Evolutionary conservation across 2,797 vertebrate species (phyloP).

Genomic region (Enteromius thamalakanensis): DNA sequence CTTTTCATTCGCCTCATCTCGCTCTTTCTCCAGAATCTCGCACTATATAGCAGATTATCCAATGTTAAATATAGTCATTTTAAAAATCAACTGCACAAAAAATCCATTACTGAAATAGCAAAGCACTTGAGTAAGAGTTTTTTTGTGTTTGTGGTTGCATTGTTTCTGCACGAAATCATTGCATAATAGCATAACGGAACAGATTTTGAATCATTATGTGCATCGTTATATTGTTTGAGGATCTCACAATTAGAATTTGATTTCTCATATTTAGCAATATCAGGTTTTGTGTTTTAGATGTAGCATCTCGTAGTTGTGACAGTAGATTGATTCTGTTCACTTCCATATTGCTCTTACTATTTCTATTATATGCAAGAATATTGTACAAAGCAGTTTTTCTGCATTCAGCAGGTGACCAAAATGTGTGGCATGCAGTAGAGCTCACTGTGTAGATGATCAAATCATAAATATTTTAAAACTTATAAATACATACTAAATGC

Average conservation of each 20-base stretch:
- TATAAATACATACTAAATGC: background rate
- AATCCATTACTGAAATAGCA: background rate
- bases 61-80: background rate
- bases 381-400: background rate
- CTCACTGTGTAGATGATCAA: background rate
- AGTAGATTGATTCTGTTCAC: background rate
- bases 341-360: background rate
- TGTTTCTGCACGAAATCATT: background rate
- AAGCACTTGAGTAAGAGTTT: background rate
- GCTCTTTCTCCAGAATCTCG: conserved; percentile 64
- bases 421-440: background rate
- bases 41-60: conserved; percentile 61
- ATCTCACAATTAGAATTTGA: background rate
- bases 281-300: no score
- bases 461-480: background rate
- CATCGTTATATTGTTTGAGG: background rate
- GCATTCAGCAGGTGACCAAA: background rate
- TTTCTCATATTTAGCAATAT: background rate
- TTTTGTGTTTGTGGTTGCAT: no score
- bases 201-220: background rate
- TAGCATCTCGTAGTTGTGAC: background rate
- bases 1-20: conserved; percentile 68
- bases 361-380: background rate
- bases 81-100: background rate
- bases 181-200: background rate